phyloP scores from a whole-genome alignment of 2,797 vertebrate genomes.

The Hoplostethus atlanticus region DNA sequence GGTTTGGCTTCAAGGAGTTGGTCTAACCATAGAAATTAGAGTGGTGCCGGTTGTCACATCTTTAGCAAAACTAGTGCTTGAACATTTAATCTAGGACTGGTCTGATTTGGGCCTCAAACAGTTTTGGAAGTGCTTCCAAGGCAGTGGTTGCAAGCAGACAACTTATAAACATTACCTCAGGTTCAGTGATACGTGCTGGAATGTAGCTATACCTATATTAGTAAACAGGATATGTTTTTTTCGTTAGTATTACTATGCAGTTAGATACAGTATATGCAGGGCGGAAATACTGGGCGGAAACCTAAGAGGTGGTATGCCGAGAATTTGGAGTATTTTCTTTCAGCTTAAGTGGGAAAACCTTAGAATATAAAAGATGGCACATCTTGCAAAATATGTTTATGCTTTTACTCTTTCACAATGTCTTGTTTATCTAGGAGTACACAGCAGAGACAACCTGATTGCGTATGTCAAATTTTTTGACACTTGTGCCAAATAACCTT shows the following conservation, averaged over 20 bases:
- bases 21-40: not conserved
- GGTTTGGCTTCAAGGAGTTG: slow-evolving; percentile 15
- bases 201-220: slow-evolving; percentile 48
- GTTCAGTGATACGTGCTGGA: slow-evolving; percentile 45
- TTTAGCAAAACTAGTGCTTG: slow-evolving; percentile 8
- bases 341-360: not conserved
- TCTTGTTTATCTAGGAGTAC: slow-evolving; percentile 14
- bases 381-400: slow-evolving; percentile 35
- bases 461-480: slow-evolving; percentile 39
- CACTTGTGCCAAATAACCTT: slow-evolving; percentile 68
- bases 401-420: slow-evolving; percentile 18
- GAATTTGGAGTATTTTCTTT: not conserved
- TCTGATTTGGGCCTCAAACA: slow-evolving; percentile 30
- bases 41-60: slow-evolving; percentile 4
- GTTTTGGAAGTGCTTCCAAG: slow-evolving; percentile 48
- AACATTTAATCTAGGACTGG: slow-evolving; percentile 23
- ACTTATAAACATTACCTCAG: slow-evolving; percentile 63
- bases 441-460: slow-evolving; percentile 2
- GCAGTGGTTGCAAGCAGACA: slow-evolving; percentile 22
- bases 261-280: slow-evolving; percentile 6
- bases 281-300: slow-evolving; percentile 11
- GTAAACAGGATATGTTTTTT: slow-evolving; percentile 14
- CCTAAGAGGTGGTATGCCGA: slow-evolving; percentile 12
- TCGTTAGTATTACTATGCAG: slow-evolving; percentile 20
- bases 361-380: slow-evolving; percentile 15